These are phyloP conservation scores for cattle (Bos taurus) DNA, from an alignment of 2,113 vertebrate species.

Conservation along the genomic window ARS-UCD2.0 NC_037356.1:20514001-20514500, in stretches of 20 bases:
- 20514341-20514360: not conserved
- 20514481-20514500: not conserved
- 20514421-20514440: not conserved
- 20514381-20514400: not conserved
- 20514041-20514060: not conserved
- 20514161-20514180: not conserved
- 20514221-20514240: not conserved
- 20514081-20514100: not conserved
- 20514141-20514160: not conserved
- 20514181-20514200: not conserved
- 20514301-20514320: conserved; percentile 7
- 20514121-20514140: not conserved
- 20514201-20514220: not conserved
- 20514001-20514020: not conserved
- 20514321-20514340: not conserved
- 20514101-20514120: not conserved
- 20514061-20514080: not conserved
- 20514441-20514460: not conserved
- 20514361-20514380: conserved; percentile 8
- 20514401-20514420: not conserved
- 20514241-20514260: conserved; percentile 27
- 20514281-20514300: not conserved
- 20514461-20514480: not conserved
- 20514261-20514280: not conserved
- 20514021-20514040: not conserved